A percentile compares a stretch with the other conserved stretches of the same genome.
Evolutionary conservation across 2,888 invertebrate genomes (phyloP).

Genomic region (Yponomeuta cagnagella): DNA sequence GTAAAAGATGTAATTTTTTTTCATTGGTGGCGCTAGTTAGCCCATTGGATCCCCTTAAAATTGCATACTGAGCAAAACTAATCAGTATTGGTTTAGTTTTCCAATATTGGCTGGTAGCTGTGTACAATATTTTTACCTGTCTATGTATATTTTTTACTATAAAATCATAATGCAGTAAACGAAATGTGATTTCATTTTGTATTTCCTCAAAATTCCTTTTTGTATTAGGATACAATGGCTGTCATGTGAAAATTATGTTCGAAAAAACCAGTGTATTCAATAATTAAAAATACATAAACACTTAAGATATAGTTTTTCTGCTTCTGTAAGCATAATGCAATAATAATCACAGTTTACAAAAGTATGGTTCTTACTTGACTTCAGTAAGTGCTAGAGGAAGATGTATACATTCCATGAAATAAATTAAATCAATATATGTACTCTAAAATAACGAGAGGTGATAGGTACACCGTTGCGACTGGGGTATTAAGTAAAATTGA

Average conservation of each 20-base stretch:
- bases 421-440: no score
- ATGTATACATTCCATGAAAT: no score
- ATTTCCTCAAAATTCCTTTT: slow-evolving; percentile 23
- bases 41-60: no score
- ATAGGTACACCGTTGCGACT: no score
- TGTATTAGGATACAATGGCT: slow-evolving; percentile 17
- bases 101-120: slow-evolving; percentile 58
- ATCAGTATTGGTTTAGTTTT: background rate
- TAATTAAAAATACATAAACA: slow-evolving; percentile 22
- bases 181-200: slow-evolving; percentile 51
- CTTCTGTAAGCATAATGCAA: background rate
- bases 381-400: background rate
- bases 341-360: background rate
- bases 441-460: no score
- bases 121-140: slow-evolving; percentile 66
- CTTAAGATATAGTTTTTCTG: slow-evolving; percentile 21
- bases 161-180: slow-evolving; percentile 71
- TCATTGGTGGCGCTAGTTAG: no score
- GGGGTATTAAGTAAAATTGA: slow-evolving; percentile 7
- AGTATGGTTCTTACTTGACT: slow-evolving; percentile 7
- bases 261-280: slow-evolving; percentile 20
- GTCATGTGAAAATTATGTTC: slow-evolving; percentile 17
- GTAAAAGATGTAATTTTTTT: no score
- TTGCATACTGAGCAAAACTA: background rate
- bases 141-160: slow-evolving; percentile 74